Evolutionary conservation across 2,888 invertebrate species (phyloP).

Genomic region (Melangyna quadrimaculata): DNA sequence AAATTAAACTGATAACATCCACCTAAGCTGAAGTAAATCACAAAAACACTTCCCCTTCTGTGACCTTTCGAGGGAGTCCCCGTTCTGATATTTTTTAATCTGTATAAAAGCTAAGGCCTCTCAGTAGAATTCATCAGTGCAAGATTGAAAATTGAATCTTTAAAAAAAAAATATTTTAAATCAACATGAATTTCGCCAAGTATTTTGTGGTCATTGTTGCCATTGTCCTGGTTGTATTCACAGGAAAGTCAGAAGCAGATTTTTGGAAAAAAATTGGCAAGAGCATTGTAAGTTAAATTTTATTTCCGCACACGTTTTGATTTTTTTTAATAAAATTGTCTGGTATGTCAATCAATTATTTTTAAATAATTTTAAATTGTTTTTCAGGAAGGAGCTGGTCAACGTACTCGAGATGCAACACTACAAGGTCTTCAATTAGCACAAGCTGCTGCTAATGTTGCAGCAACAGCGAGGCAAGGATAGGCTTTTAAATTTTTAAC

Average conservation of each 20-base stretch:
- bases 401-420: conserved; percentile 76
- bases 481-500: neutral
- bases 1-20: neutral
- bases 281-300: conserved; percentile 73
- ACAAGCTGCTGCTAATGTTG: conserved; percentile 76
- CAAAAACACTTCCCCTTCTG: neutral
- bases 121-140: neutral
- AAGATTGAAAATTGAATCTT: neutral
- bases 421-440: conserved; percentile 74
- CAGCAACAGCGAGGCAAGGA: conserved; percentile 72
- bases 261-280: conserved; percentile 77
- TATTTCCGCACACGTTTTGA: no score
- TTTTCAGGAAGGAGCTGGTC: conserved; percentile 72
- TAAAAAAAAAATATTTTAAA: neutral
- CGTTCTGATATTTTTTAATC: neutral
- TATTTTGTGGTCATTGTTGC: conserved; percentile 71
- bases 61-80: neutral
- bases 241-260: conserved; percentile 76
- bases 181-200: conserved; percentile 63
- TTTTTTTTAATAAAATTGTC: no score
- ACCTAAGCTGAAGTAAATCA: neutral
- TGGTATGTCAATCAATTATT: no score
- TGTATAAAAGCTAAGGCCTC: neutral
- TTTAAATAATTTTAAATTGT: neutral
- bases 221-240: conserved; percentile 74